Conservation (phyloP, 2,797 vertebrate species). For the Atherinosoma microstoma region DNA sequence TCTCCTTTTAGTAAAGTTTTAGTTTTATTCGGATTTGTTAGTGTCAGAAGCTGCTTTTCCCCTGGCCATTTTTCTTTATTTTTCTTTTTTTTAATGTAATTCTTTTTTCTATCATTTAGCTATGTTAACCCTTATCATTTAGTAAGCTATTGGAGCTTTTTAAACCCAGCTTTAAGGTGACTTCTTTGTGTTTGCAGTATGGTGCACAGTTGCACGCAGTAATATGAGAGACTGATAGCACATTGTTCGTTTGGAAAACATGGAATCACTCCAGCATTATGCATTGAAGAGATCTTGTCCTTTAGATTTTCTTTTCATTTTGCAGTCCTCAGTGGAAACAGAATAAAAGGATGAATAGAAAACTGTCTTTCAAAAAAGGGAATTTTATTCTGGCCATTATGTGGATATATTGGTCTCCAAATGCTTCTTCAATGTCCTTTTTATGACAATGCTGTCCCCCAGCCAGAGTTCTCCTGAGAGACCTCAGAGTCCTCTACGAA, state of each 20-base stretch:
- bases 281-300: background rate
- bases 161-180: background rate
- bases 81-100: background rate
- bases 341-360: slow-evolving; percentile 38
- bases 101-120: background rate
- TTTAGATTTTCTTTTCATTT: slow-evolving; percentile 7
- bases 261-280: background rate
- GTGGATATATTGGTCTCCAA: slow-evolving; percentile 25
- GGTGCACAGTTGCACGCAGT: background rate
- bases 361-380: slow-evolving; percentile 26
- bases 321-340: background rate
- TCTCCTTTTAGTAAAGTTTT: too few species aligned
- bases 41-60: background rate
- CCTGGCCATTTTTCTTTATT: background rate
- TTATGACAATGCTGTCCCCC: slow-evolving; percentile 50
- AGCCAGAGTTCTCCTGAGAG: background rate
- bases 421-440: slow-evolving; percentile 16
- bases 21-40: too few species aligned
- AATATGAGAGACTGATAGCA: background rate
- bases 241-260: background rate
- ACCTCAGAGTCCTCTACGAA: slow-evolving; percentile 40
- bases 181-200: background rate
- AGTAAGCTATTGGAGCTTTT: background rate
- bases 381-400: slow-evolving; percentile 58
- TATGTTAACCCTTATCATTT: background rate